These are phyloP conservation scores for Jaculus jaculus DNA, from an alignment of 2,113 vertebrate species.

Conservation along the genomic window DNA sequence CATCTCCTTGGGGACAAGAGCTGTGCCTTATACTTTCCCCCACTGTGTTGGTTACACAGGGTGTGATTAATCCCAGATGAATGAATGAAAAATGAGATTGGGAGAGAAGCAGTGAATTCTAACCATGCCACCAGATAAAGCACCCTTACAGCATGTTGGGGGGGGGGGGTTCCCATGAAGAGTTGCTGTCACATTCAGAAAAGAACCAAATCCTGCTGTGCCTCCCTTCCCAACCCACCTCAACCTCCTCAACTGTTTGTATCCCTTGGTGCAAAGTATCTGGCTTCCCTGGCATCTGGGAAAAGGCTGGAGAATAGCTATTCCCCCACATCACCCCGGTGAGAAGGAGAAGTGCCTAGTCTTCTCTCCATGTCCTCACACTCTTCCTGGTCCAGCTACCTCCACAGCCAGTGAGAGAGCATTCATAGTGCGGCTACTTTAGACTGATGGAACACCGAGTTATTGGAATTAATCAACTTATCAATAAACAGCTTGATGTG, in stretches of 20 bases:
- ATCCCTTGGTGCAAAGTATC: background rate
- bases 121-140: slow-evolving; percentile 12
- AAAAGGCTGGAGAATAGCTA: background rate
- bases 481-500: background rate
- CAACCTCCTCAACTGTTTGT: background rate
- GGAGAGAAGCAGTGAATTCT: background rate
- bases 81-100: slow-evolving; percentile 33
- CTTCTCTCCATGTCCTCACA: background rate
- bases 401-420: background rate
- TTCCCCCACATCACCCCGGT: background rate
- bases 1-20: background rate
- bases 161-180: background rate
- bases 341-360: background rate
- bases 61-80: slow-evolving; percentile 29
- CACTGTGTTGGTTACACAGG: background rate
- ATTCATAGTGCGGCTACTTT: background rate
- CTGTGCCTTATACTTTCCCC: background rate
- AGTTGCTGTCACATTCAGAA: background rate
- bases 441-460: background rate
- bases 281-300: background rate
- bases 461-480: slow-evolving; percentile 45
- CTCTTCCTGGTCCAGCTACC: background rate
- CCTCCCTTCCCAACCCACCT: background rate
- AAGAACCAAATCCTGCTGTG: background rate
- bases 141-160: background rate